Conservation (phyloP, 2,113 vertebrate species). For the Coryphaenoides rupestris region DNA sequence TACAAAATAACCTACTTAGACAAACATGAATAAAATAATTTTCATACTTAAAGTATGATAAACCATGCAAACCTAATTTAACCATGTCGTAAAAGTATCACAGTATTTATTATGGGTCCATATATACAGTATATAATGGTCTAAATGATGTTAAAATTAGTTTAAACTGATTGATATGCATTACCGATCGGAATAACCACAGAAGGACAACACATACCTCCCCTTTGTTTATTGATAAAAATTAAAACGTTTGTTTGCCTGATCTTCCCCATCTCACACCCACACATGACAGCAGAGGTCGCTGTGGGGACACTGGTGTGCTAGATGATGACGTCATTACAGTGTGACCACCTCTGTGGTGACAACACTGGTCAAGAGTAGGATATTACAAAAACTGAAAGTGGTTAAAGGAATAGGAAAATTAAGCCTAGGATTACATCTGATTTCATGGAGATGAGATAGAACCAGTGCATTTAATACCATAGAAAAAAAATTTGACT, state of each 20-base stretch:
- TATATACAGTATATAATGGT: too few species aligned
- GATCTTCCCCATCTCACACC: constrained; percentile 10
- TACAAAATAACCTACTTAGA: too few species aligned
- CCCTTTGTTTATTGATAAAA: constrained; percentile 79
- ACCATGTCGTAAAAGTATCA: too few species aligned
- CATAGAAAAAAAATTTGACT: constrained; percentile 66
- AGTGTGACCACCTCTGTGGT: too few species aligned
- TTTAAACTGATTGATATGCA: too few species aligned
- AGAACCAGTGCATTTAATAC: constrained; percentile 78
- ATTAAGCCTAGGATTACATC: constrained; percentile 41
- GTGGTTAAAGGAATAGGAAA: constrained; percentile 52
- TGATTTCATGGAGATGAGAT: constrained; percentile 61
- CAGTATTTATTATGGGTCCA: too few species aligned
- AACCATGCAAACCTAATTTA: too few species aligned
- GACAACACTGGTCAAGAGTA: constrained; percentile 60
- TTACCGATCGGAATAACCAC: too few species aligned
- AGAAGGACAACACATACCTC: constrained; percentile 58
- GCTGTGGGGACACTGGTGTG: constrained; percentile 51
- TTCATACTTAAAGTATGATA: too few species aligned
- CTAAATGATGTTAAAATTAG: too few species aligned
- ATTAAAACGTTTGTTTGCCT: constrained; percentile 45
- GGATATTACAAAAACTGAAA: constrained; percentile 59
- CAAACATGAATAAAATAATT: too few species aligned
- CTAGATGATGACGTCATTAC: constrained; percentile 67
- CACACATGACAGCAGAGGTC: constrained; percentile 11